phyloP scores from a whole-genome alignment of 2,113 vertebrate genomes.

The Heterochromis multidens region DNA sequence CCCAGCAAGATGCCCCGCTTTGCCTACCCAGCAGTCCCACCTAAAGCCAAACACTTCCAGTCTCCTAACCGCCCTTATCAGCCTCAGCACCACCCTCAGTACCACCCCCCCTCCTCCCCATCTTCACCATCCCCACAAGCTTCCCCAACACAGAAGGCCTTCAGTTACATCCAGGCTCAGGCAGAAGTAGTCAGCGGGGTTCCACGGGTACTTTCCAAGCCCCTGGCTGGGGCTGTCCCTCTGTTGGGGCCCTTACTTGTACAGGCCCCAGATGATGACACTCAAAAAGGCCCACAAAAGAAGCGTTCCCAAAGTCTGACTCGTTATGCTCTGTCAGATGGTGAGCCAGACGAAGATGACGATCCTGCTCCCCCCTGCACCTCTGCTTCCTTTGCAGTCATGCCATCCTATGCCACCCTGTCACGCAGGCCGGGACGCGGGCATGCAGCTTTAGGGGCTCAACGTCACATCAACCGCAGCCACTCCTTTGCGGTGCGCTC shows the following conservation, averaged over 20 bases:
- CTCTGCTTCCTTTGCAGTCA: conserved; percentile 42
- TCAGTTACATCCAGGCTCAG: conserved; percentile 58
- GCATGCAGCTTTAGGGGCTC: background rate
- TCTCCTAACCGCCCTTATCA: conserved; percentile 23
- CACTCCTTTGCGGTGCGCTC: conserved; percentile 87
- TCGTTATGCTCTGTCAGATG: conserved; percentile 81
- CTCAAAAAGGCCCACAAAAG: conserved; percentile 63
- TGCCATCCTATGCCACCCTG: conserved; percentile 88
- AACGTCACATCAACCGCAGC: conserved; percentile 83
- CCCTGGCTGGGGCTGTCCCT: conserved; percentile 43
- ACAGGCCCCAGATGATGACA: background rate
- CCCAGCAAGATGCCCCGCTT: conserved; percentile 66
- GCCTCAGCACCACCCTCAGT: conserved; percentile 23
- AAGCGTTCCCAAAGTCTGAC: conserved; percentile 88
- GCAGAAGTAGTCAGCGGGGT: background rate
- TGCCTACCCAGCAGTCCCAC: conserved; percentile 56
- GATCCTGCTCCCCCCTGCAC: background rate
- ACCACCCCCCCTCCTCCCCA: conserved; percentile 19
- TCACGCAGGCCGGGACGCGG: conserved; percentile 79
- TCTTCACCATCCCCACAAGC: conserved; percentile 16
- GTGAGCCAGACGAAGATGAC: conserved; percentile 82
- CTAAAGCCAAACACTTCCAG: conserved; percentile 49
- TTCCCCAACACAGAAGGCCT: conserved; percentile 51
- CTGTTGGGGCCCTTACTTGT: background rate
- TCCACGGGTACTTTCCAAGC: conserved; percentile 25